Evolutionary conservation across 2,888 invertebrate species (phyloP).

Genomic region (Drosophila neotestacea): DNA sequence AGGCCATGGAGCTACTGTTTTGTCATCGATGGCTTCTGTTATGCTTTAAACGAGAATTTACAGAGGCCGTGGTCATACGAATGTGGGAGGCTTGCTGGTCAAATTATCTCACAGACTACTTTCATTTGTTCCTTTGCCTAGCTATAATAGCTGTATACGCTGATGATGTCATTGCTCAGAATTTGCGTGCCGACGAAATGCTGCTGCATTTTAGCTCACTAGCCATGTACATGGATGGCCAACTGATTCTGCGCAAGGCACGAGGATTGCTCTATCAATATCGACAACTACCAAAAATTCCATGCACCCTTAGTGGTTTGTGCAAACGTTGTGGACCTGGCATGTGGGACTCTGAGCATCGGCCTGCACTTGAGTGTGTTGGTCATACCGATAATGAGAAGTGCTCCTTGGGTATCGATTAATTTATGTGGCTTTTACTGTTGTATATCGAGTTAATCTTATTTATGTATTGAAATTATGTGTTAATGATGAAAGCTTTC

Average conservation of each 20-base stretch:
- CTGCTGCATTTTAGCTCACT: constrained; percentile 97
- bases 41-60: constrained; percentile 97
- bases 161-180: constrained; percentile 96
- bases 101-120: constrained; percentile 97
- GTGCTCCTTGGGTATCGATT: constrained; percentile 86
- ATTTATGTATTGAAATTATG: constrained; percentile 49
- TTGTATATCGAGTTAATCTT: constrained; percentile 45
- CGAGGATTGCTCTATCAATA: constrained; percentile 96
- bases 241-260: constrained; percentile 95
- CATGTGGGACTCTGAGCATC: constrained; percentile 97
- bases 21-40: constrained; percentile 98
- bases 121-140: constrained; percentile 96
- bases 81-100: constrained; percentile 99
- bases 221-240: constrained; percentile 99
- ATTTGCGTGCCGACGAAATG: constrained; percentile 97
- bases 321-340: constrained; percentile 96
- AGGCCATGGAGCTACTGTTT: constrained; percentile 95
- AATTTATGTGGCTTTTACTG: constrained; percentile 56
- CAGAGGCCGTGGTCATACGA: constrained; percentile 93
- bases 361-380: constrained; percentile 93
- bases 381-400: constrained; percentile 88
- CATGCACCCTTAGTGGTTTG: constrained; percentile 94
- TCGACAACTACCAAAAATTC: constrained; percentile 93
- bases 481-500: constrained; percentile 52
- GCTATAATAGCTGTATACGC: constrained; percentile 97